A percentile compares a stretch with the other conserved stretches of the same genome.
These are phyloP conservation scores for Hirtodrosophila confusa DNA, from an alignment of 2,888 invertebrate species.

Conservation along the genomic window DNA sequence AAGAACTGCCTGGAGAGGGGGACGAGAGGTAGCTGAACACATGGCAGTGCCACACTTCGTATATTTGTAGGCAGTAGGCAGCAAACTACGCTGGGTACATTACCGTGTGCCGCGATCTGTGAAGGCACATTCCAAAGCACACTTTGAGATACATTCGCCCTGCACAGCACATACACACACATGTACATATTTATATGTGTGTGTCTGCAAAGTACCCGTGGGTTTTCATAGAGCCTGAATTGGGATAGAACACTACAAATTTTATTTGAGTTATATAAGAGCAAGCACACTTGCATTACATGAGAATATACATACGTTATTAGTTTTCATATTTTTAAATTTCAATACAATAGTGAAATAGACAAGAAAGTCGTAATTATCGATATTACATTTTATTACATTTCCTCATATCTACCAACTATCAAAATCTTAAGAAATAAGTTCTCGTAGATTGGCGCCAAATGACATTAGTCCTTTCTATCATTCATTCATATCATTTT, in stretches of 20 bases:
- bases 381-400: too few relatives aligned
- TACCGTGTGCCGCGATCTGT: constrained; percentile 82
- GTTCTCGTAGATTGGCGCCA: too few relatives aligned
- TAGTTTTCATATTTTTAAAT: too few relatives aligned
- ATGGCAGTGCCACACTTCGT: constrained; percentile 71
- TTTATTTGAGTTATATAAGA: background rate
- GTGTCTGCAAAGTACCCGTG: constrained; percentile 49
- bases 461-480: too few relatives aligned
- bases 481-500: too few relatives aligned
- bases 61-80: constrained; percentile 26
- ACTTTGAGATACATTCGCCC: constrained; percentile 60
- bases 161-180: constrained; percentile 2
- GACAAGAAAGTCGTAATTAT: too few relatives aligned
- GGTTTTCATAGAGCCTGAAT: constrained; percentile 18
- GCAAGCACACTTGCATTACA: background rate
- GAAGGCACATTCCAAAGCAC: constrained; percentile 82
- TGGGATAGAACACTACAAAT: constrained; percentile 6
- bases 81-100: constrained; percentile 49
- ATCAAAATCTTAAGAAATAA: too few relatives aligned
- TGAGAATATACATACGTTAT: too few relatives aligned
- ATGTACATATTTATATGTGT: constrained; percentile 1
- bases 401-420: too few relatives aligned
- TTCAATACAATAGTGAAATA: too few relatives aligned
- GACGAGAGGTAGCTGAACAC: constrained; percentile 41
- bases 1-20: constrained; percentile 2